Conservation (phyloP, 2,888 invertebrate genomes). For the Druceiella hillmani region DNA sequence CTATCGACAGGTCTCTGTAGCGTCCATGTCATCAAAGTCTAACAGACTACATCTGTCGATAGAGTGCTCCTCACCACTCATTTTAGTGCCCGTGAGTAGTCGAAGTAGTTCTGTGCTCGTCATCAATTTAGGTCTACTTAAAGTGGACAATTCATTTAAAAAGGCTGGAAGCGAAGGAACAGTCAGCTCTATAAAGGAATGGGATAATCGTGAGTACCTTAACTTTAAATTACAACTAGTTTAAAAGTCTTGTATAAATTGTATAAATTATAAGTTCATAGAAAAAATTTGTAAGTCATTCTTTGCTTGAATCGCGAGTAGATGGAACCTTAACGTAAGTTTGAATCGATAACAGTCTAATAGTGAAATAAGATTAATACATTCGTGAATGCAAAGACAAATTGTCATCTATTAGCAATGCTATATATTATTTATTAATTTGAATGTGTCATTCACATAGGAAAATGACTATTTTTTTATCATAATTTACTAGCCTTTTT, state of each 20-base stretch:
- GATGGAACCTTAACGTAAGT: too few species aligned
- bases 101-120: constrained; percentile 72
- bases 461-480: too few species aligned
- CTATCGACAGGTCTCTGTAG: constrained; percentile 22
- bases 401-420: too few species aligned
- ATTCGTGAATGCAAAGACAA: too few species aligned
- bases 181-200: constrained; percentile 42
- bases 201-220: constrained; percentile 32
- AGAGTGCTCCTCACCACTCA: constrained; percentile 61
- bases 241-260: neutral
- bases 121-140: constrained; percentile 73
- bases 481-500: too few species aligned
- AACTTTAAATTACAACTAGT: neutral
- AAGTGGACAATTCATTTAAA: constrained; percentile 71
- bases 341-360: too few species aligned
- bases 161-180: constrained; percentile 52
- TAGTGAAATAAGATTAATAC: too few species aligned
- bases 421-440: too few species aligned
- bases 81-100: constrained; percentile 82
- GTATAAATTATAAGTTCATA: neutral
- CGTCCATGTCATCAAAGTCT: constrained; percentile 48
- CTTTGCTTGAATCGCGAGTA: too few species aligned
- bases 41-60: constrained; percentile 57
- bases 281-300: too few species aligned
- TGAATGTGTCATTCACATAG: too few species aligned